Conservation (phyloP, 1,140 invertebrate species). For the Drosophila grimshawi region DNA sequence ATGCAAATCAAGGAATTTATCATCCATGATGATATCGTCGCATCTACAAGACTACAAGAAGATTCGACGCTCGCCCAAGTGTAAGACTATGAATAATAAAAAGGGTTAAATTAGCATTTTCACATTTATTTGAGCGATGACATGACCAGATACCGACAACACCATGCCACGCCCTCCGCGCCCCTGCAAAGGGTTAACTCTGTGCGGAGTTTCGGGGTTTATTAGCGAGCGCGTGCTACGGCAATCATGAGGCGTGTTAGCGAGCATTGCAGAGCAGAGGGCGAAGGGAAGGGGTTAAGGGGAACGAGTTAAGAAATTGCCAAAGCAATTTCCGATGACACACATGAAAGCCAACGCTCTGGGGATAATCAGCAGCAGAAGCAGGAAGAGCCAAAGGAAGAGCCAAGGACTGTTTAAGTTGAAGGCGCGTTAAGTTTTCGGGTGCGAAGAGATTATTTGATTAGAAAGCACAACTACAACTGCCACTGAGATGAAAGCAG, state of each 20-base stretch:
- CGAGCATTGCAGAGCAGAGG: too few relatives aligned
- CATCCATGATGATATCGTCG: conserved; percentile 44
- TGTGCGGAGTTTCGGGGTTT: conserved; percentile 33
- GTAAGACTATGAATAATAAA: conserved; percentile 84
- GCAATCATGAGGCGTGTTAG: conserved; percentile 79
- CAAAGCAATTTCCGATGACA: conserved; percentile 76
- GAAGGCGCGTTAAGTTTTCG: conserved; percentile 39
- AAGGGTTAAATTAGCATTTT: conserved; percentile 85
- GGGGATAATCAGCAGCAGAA: conserved; percentile 59
- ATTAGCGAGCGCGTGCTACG: conserved; percentile 72
- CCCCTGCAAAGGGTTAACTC: conserved; percentile 16
- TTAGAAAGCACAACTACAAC: conserved; percentile 34
- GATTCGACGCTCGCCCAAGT: conserved; percentile 57
- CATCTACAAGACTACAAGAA: conserved; percentile 28
- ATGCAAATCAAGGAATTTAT: conserved; percentile 68
- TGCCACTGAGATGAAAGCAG: conserved; percentile 39
- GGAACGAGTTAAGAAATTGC: conserved; percentile 50
- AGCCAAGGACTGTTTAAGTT: conserved; percentile 36
- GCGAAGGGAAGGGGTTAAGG: neutral
- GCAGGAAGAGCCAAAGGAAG: conserved; percentile 24
- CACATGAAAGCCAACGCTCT: conserved; percentile 65
- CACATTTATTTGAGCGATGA: conserved; percentile 82
- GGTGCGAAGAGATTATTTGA: conserved; percentile 56
- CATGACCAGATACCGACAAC: conserved; percentile 57
- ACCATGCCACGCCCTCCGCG: neutral